Evolutionary conservation across 2,888 invertebrate genomes (phyloP), one percentile per base, ranked within the genome.

Genomic region (Andrena camellia): DNA sequence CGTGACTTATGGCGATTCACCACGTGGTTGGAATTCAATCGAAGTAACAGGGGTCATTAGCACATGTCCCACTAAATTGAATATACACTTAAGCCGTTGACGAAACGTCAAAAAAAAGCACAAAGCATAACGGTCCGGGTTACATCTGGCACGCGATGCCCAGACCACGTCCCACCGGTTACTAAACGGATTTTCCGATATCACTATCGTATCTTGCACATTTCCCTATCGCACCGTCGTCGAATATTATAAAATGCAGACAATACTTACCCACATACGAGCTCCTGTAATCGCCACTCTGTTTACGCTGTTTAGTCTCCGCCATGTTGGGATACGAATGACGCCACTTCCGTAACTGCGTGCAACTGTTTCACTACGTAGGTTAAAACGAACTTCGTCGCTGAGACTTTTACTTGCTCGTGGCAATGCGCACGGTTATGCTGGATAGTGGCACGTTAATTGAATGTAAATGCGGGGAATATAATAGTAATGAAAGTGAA

Each of bases 241-340:
- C 23, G 5, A 66, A 76, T 31, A 31, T 29, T 29, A 20, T 52
- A 60, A 78, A 85, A 78, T 80, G 50, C 68, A 29, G 23, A 42
- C 42, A 87, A 88, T 89, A 93, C 94, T 94, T 90, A 94, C 94
- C 94, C 89, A 87, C 92, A 92, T 93, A 91, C 88, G 91, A 91
- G 74, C 86, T 92, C 90, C 92, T 91, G 92, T 91, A 91, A 87
- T 93, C 92, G 86, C 91, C 92, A 92, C 93, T 93, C 92, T 95
- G 95, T 95, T 95, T 95, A 94, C 95, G 95, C 95, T 95, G 94
- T 92, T 93, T 94, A 91, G 88, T 88, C 89, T 94, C 94, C 88
- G 95, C 94, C 95, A 95, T 95, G 91, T 94, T 94, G 93, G 80
- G 86, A 88, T 86, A 81, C 88, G 90, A 87, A 77, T 90, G 88